Evolutionary conservation across 2,113 vertebrate species (phyloP), one percentile per base, ranked within the genome.

Genomic region (Solea senegalensis): DNA sequence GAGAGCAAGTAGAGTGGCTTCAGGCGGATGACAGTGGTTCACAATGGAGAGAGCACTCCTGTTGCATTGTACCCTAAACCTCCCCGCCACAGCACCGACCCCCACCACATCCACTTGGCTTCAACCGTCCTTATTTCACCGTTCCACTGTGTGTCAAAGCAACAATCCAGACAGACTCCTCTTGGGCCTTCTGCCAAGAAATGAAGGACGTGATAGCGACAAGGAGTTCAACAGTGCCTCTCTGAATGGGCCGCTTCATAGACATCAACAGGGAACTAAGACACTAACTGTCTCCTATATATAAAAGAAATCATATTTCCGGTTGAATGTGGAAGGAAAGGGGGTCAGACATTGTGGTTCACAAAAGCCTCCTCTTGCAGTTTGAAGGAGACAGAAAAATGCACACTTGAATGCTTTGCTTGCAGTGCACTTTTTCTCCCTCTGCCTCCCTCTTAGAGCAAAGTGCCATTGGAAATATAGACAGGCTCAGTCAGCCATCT

Each of bases 401-500:
- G 81, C 82, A 66, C 78, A 86, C 86, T 89, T 87, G 82, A 92
- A 83, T 76, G 72, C 80, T 87, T 74, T 76, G 86, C 87, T 91
- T 87, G 87, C 76, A 48, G 66, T 73, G 80, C 82, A 85, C 77
- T 87, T 87, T 89, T 76, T 72, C 61, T 45, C 71, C 80, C 57
- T 81, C 64, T 46, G 64, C 72, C 68, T 80, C 68, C 77, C 81
- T 89, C 83, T 86, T 72, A 93, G 61, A 86, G 73, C 65, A 0
- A 88, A 94, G 92, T 90, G 93, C 93, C 90, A 91, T 89, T 89
- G 86, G 89, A 92, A 91, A 92, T 87, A 85, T 89, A 90, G 92
- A 88, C 89, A 82, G 84, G 90, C 86, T 89, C 91, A 89, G 91
- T 93, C 94, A 90, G 93, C 94, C 92, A 90, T 94, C 94, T 94